These are phyloP conservation scores for Mus musculus DNA, from an alignment of 2,113 vertebrate genomes.

Conservation along the genomic window GRCm39 chrX:47530501-47531000, in stretches of 20 bases:
- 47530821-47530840: background rate
- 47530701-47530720: background rate
- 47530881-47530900: conserved; percentile 60
- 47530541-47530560: background rate
- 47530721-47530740: background rate
- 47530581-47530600: background rate
- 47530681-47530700: background rate
- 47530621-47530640: conserved; percentile 47
- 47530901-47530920: conserved; percentile 62
- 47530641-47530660: background rate
- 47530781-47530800: background rate
- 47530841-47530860: conserved; percentile 50
- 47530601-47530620: background rate
- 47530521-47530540: background rate
- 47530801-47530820: conserved; percentile 10
- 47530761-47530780: conserved; percentile 9
- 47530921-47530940: background rate
- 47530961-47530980: conserved; percentile 76
- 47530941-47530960: conserved; percentile 68
- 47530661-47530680: background rate
- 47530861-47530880: conserved; percentile 63
- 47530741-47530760: background rate
- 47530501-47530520: background rate
- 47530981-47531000: conserved; percentile 76
- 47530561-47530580: background rate